phyloP scores from a whole-genome alignment of 2,888 invertebrate genomes.

The Azorinus chamasolen region DNA sequence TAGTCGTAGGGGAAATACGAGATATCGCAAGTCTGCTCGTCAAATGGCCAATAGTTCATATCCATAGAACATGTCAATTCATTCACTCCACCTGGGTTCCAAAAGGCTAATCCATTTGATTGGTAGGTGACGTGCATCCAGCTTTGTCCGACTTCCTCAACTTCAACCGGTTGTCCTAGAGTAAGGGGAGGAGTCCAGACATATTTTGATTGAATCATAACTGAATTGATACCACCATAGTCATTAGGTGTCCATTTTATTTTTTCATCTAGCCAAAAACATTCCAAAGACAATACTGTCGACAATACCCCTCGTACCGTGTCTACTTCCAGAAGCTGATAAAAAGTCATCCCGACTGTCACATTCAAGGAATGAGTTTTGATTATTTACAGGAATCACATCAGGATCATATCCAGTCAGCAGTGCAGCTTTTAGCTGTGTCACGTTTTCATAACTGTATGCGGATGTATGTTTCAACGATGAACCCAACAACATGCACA shows the following conservation, averaged over 20 bases:
- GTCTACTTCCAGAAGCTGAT: constrained; percentile 22
- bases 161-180: constrained; percentile 15
- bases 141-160: constrained; percentile 6
- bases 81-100: constrained; percentile 14
- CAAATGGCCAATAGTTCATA: constrained; percentile 55
- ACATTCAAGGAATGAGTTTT: constrained; percentile 27
- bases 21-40: constrained; percentile 41
- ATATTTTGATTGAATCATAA: constrained; percentile 14
- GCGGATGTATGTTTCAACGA: no score
- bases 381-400: constrained; percentile 24
- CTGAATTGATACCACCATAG: constrained; percentile 15
- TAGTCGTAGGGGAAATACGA: constrained; percentile 17
- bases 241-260: constrained; percentile 26
- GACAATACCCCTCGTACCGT: constrained; percentile 25
- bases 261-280: constrained; percentile 33
- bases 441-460: constrained; percentile 19
- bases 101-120: constrained; percentile 12
- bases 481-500: no score
- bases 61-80: constrained; percentile 34
- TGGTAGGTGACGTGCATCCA: constrained; percentile 18
- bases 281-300: background rate
- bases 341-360: constrained; percentile 13
- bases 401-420: constrained; percentile 23
- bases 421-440: constrained; percentile 10
- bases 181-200: constrained; percentile 38